These are phyloP conservation scores for Xylota sylvarum DNA, from an alignment of 2,888 invertebrate species.

Conservation along the genomic window DNA sequence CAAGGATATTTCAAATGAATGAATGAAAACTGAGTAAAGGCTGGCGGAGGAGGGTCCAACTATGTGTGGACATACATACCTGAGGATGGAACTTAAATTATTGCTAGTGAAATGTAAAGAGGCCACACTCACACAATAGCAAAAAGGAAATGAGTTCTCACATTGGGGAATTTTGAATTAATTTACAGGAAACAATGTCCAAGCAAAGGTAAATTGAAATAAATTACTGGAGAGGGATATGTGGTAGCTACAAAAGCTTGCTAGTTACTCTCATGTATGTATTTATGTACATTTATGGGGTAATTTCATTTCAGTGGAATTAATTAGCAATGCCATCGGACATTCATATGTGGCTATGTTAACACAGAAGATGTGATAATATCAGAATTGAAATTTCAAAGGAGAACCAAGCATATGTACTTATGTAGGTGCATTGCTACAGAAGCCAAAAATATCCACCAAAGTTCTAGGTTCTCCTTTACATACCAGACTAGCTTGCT, in stretches of 20 bases:
- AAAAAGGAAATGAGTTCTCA: neutral
- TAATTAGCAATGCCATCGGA: no score
- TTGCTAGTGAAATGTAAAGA: neutral
- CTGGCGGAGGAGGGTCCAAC: neutral
- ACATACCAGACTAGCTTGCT: no score
- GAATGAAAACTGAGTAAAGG: neutral
- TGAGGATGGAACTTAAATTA: constrained; percentile 5
- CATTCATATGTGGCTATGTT: no score
- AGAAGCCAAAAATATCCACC: no score
- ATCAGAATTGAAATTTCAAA: no score
- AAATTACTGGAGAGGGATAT: constrained; percentile 16
- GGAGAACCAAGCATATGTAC: no score
- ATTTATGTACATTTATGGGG: neutral
- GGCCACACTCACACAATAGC: neutral
- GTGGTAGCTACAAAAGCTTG: neutral
- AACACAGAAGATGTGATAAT: no score
- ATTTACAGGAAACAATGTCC: constrained; percentile 24
- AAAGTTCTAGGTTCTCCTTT: no score
- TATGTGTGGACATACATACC: no score
- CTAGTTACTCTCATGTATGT: neutral
- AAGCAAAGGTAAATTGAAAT: constrained; percentile 29
- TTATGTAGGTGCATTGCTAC: no score
- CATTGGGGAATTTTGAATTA: constrained; percentile 14
- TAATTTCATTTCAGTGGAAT: neutral
- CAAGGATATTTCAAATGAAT: constrained; percentile 38